Conservation (phyloP, 2,888 invertebrate species). For the Diloba caeruleocephala region DNA sequence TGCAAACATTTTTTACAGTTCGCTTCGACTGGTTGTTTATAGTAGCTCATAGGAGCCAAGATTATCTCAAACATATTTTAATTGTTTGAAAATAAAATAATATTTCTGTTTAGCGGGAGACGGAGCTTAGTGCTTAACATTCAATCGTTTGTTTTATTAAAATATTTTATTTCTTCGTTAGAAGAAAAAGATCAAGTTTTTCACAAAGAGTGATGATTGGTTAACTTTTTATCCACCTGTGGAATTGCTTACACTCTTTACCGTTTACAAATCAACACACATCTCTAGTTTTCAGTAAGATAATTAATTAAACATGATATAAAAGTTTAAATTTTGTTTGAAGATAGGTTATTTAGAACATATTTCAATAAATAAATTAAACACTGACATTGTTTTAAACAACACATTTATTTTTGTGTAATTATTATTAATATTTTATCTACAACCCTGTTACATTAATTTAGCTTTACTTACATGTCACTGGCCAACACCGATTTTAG, state of each 20-base stretch:
- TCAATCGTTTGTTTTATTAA: conserved; percentile 2
- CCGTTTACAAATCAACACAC: conserved; percentile 3
- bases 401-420: conserved; percentile 78
- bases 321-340: neutral
- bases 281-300: conserved; percentile 13
- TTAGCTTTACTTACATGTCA: conserved; percentile 28
- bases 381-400: conserved; percentile 48
- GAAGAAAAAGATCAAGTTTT: conserved; percentile 1
- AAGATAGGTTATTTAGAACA: conserved; percentile 1
- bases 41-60: conserved; percentile 25
- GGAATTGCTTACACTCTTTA: conserved; percentile 11
- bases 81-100: conserved; percentile 19
- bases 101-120: conserved; percentile 5
- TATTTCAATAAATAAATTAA: conserved; percentile 36
- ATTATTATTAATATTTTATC: conserved; percentile 66
- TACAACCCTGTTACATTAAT: conserved; percentile 78
- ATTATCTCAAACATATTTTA: conserved; percentile 27
- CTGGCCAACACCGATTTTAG: conserved; percentile 28
- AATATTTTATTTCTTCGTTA: conserved; percentile 3
- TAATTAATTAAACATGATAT: conserved; percentile 4
- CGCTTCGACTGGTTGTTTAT: conserved; percentile 25
- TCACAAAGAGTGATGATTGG: conserved; percentile 2
- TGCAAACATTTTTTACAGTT: conserved; percentile 28
- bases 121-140: conserved; percentile 11
- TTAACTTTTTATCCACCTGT: conserved; percentile 2